Percentiles rank a stretch among this genome's conserved stretches.
phyloP scores from a whole-genome alignment of 2,113 vertebrate genomes.

The Micronycteris hirsuta region DNA sequence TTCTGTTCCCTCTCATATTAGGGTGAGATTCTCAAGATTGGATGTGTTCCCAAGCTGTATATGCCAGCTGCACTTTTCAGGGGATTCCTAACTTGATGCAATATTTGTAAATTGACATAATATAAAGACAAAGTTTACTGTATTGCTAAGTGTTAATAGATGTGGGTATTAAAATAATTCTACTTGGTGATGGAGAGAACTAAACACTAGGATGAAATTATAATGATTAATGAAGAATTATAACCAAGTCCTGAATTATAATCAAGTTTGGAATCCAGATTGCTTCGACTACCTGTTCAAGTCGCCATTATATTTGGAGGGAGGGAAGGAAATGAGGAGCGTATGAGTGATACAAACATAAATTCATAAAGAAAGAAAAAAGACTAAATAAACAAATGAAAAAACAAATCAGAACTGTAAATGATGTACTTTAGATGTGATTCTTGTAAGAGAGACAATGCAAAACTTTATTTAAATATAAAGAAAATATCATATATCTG shows the following conservation, averaged over 20 bases:
- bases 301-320: not conserved
- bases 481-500: not conserved
- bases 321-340: fast-evolving
- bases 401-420: not conserved
- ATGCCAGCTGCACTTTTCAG: not conserved
- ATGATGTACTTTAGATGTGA: not conserved
- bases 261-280: not conserved
- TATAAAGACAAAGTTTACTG: not conserved
- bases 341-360: not conserved
- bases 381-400: not conserved
- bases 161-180: not conserved
- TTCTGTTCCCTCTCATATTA: not conserved
- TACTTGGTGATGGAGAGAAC: not conserved
- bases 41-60: not conserved
- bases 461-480: not conserved
- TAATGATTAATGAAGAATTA: not conserved
- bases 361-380: not conserved
- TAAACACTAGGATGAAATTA: not conserved
- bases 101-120: not conserved
- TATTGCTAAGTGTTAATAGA: not conserved
- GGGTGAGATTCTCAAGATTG: not conserved
- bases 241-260: not conserved
- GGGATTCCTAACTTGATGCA: not conserved
- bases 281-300: not conserved
- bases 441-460: not conserved